phyloP scores from a whole-genome alignment of 1,140 invertebrate genomes.

The Hypsibius dujardini region DNA sequence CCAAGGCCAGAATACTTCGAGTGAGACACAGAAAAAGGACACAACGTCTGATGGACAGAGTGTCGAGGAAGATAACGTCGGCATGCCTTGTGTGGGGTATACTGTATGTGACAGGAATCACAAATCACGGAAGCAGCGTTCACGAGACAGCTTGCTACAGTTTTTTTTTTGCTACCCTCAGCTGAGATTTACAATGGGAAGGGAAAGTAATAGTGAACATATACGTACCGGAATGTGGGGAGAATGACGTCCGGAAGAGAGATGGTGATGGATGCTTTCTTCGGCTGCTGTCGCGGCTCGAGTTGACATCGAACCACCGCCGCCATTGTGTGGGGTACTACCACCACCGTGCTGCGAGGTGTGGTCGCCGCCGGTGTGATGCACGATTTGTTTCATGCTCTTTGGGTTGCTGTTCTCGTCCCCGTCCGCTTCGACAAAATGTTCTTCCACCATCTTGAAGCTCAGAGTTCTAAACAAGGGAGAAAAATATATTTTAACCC shows the following conservation, averaged over 20 bases:
- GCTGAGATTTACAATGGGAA: too few relatives aligned
- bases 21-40: too few relatives aligned
- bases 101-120: too few relatives aligned
- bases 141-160: too few relatives aligned
- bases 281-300: not conserved
- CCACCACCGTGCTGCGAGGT: not conserved
- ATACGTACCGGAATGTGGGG: conserved; percentile 15
- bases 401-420: not conserved
- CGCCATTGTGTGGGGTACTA: not conserved
- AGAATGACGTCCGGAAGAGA: conserved; percentile 7
- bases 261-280: not conserved
- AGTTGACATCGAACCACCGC: not conserved
- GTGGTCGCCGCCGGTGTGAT: not conserved
- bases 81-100: too few relatives aligned
- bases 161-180: too few relatives aligned
- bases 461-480: not conserved
- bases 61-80: too few relatives aligned
- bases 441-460: conserved; percentile 15
- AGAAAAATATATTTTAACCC: not conserved
- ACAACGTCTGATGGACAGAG: too few relatives aligned
- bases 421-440: not conserved
- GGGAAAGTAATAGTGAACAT: not conserved
- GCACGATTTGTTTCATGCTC: not conserved
- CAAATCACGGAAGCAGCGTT: too few relatives aligned
- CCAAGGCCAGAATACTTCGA: too few relatives aligned